Conservation (phyloP, 2,797 vertebrate species). For the Peromyscus melanophrys region DNA sequence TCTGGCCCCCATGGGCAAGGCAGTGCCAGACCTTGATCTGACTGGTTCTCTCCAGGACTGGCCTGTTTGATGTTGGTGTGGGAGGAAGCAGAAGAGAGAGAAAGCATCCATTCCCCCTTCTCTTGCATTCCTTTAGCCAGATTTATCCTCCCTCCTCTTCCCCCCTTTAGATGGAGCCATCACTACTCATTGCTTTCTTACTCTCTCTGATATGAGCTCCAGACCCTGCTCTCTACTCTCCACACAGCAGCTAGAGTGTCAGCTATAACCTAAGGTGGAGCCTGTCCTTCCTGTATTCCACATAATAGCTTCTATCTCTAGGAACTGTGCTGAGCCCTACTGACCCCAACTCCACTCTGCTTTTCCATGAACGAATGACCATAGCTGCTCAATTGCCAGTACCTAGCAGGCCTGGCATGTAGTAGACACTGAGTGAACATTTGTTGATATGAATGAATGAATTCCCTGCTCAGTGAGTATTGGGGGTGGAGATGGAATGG, state of each 20-base stretch:
- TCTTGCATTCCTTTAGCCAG: background rate
- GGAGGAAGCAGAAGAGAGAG: constrained; percentile 35
- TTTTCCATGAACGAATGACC: background rate
- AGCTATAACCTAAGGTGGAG: background rate
- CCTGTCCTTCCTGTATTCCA: background rate
- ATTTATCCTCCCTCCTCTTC: background rate
- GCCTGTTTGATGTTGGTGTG: constrained; percentile 73
- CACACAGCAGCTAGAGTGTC: background rate
- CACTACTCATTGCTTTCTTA: background rate
- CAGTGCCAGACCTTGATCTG: constrained; percentile 87
- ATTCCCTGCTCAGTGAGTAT: background rate
- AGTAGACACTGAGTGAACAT: background rate
- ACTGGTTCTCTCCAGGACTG: constrained; percentile 47
- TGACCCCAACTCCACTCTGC: background rate
- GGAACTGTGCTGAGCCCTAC: background rate
- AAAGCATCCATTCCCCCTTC: background rate
- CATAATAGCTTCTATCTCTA: background rate
- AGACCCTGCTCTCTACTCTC: background rate
- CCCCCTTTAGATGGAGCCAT: background rate
- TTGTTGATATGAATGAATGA: background rate
- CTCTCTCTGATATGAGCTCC: background rate
- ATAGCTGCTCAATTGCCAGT: background rate
- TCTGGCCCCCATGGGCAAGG: constrained; percentile 15
- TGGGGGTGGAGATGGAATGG: background rate
- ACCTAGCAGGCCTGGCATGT: background rate